These are phyloP conservation scores for Propithecus coquereli DNA, from an alignment of 2,113 vertebrate species.

Conservation along the genomic window DNA sequence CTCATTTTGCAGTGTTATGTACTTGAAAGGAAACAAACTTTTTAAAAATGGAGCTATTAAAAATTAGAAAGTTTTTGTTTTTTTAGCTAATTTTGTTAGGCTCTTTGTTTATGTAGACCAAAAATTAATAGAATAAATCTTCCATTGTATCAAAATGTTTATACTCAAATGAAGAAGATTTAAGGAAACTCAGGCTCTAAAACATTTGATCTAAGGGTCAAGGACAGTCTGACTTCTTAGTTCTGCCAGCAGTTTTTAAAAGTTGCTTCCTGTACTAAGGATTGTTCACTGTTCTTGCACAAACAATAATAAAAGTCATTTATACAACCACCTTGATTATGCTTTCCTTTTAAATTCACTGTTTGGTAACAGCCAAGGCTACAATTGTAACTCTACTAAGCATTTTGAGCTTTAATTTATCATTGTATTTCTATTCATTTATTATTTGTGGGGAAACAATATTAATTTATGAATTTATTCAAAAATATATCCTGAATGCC, in stretches of 20 bases:
- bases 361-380: not conserved
- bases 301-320: slow-evolving; percentile 67
- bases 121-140: slow-evolving; percentile 43
- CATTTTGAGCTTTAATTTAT: not conserved
- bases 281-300: slow-evolving; percentile 56
- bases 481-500: slow-evolving; percentile 18
- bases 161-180: slow-evolving; percentile 47
- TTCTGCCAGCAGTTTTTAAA: slow-evolving; percentile 50
- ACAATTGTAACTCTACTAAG: not conserved
- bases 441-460: not conserved
- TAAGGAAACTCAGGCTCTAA: slow-evolving; percentile 43
- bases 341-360: slow-evolving; percentile 45
- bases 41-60: slow-evolving; percentile 20
- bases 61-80: slow-evolving; percentile 22
- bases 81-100: slow-evolving; percentile 38
- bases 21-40: slow-evolving; percentile 58
- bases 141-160: slow-evolving; percentile 45
- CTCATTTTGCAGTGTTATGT: slow-evolving; percentile 7
- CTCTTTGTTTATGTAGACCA: slow-evolving; percentile 36
- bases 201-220: slow-evolving; percentile 58
- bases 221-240: slow-evolving; percentile 53
- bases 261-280: slow-evolving; percentile 64
- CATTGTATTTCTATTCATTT: slow-evolving; percentile 18
- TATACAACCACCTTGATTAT: slow-evolving; percentile 49
- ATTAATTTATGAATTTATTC: not conserved